These are phyloP conservation scores for Eptesicus fuscus DNA, from an alignment of 2,113 vertebrate genomes.

Conservation along the genomic window DNA sequence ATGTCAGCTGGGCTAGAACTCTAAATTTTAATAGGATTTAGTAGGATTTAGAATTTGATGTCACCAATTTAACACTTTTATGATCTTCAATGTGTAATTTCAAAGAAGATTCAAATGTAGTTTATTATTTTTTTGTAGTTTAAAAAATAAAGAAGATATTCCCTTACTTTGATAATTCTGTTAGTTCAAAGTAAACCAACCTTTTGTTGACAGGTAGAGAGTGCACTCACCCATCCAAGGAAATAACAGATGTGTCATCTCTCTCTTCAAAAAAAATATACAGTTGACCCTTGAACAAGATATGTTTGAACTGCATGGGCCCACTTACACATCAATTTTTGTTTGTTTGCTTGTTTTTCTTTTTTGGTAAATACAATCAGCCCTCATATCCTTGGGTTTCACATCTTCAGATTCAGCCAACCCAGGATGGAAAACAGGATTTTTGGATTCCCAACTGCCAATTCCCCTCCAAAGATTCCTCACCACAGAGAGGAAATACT, in stretches of 20 bases:
- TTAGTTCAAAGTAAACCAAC: neutral
- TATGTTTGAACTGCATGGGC: neutral
- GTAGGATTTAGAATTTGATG: neutral
- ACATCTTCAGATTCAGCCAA: neutral
- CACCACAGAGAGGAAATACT: neutral
- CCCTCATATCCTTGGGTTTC: neutral
- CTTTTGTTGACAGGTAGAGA: neutral
- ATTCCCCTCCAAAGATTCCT: neutral
- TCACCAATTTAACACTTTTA: neutral
- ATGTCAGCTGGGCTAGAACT: neutral
- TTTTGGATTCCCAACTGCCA: neutral
- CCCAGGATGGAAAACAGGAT: neutral
- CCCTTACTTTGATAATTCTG: neutral
- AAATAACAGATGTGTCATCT: neutral
- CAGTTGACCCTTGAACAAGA: neutral
- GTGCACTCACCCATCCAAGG: neutral
- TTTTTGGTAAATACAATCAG: neutral
- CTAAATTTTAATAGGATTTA: neutral
- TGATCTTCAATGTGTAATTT: neutral
- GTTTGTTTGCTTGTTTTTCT: neutral
- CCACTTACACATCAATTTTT: neutral
- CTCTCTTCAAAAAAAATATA: neutral
- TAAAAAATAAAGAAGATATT: neutral
- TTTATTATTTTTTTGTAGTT: neutral
- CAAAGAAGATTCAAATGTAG: neutral